phyloP scores from a whole-genome alignment of 2,113 vertebrate species.

The Alaudala cheleensis region DNA sequence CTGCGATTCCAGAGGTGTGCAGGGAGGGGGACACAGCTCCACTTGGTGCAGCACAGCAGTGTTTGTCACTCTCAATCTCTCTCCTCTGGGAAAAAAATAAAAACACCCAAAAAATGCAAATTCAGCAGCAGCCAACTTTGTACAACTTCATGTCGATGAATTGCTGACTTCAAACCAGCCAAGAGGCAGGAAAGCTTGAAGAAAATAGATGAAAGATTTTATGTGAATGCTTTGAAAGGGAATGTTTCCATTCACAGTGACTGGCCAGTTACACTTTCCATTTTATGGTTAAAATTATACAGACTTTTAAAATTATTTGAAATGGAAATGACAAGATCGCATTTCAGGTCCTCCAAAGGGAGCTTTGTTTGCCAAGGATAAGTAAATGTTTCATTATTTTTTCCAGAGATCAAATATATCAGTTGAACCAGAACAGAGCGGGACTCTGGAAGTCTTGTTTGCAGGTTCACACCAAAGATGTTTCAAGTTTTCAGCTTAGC shows the following conservation, averaged over 20 bases:
- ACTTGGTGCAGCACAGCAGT: background rate
- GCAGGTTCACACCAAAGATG: slow-evolving; percentile 55
- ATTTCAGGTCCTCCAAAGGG: slow-evolving; percentile 19
- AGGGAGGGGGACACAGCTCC: background rate
- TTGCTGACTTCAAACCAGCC: slow-evolving; percentile 15
- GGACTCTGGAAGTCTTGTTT: slow-evolving; percentile 43
- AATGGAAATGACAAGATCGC: background rate
- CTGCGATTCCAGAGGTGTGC: background rate
- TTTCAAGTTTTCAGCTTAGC: slow-evolving; percentile 35
- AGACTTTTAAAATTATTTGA: slow-evolving; percentile 10
- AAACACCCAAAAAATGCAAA: background rate
- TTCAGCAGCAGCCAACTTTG: slow-evolving; percentile 35
- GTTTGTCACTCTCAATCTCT: background rate
- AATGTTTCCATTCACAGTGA: background rate
- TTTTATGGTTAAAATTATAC: slow-evolving; percentile 32
- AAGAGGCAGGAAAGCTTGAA: background rate
- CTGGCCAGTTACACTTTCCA: background rate
- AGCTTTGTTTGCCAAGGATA: slow-evolving; percentile 5
- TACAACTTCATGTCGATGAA: background rate
- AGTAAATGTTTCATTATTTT: slow-evolving; percentile 31
- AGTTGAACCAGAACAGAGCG: background rate
- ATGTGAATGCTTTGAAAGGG: background rate
- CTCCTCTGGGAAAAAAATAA: background rate
- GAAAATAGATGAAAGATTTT: slow-evolving; percentile 20
- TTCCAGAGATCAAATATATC: background rate